Evolutionary conservation across 37 sponge, comb jelly and placozoan species (phyloP), one percentile per base, ranked within the genome.

Genomic region (Halisarca cf. caerulea): DNA sequence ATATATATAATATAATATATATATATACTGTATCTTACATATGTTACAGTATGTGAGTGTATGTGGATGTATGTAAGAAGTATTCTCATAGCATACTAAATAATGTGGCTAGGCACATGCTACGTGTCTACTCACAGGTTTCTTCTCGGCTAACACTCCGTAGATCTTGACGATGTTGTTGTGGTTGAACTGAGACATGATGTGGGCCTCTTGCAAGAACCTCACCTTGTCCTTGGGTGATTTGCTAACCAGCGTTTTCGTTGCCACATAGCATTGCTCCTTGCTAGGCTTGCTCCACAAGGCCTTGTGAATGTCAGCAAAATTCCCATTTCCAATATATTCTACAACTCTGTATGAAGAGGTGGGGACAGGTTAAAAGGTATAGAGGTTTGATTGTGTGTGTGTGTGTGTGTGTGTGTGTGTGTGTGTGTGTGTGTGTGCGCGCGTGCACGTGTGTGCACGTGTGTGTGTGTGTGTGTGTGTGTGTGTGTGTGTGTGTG

Each of bases 261-360:
- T 74, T 41, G 77, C 77, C 25, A 74, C 77, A 24, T 40, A 44
- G 51, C 51, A 47, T 2, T 7, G 18, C 77, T 74, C 77, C 45
- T 40, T 20, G 2, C 44, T 21, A 1, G 45, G 42, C 25, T 40
- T 38, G 21, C 14, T 74, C 77, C 77, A 74, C n/a, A 24, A 20
- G 1, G 77, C 77, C 44, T 74, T 74, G 77, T 74, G 77, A 44
- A 74, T 74, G 77, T 74, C 77, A 18, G 77, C 77, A 74, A 74
- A 74, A 37, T 74, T 74, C 42, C 77, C 77, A 74, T 39, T 40
- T 40, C 77, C 77, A 4, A 74, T 33, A 24, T 74, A 74, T 3
- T 43, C 45, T 40, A 43, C 45, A 43, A 74, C 41, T 6, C 77
- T 74, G 25, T 23, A 2, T n/a, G 43, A 6, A 24, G 38, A 74